These are phyloP conservation scores for Heterochromis multidens DNA, from an alignment of 2,113 vertebrate species.

Conservation along the genomic window DNA sequence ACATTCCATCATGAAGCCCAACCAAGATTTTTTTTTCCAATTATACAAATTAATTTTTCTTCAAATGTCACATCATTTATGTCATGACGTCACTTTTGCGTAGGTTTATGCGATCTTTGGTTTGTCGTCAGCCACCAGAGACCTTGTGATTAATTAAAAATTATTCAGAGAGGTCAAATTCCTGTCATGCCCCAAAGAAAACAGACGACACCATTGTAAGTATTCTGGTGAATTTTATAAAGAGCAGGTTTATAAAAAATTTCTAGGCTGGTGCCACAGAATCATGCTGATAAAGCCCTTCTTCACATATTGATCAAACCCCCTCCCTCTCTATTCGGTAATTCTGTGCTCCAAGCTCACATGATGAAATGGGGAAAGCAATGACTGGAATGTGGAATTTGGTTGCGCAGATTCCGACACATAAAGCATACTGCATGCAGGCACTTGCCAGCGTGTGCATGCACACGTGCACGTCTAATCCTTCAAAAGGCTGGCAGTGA, in stretches of 20 bases:
- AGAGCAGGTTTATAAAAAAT: background rate
- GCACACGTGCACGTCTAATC: constrained; percentile 44
- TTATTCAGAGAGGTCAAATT: background rate
- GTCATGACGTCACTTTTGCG: background rate
- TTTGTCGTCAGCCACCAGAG: background rate
- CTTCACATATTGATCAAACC: background rate
- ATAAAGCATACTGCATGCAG: constrained; percentile 61
- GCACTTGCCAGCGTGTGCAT: constrained; percentile 59
- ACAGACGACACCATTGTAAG: background rate
- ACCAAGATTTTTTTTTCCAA: background rate
- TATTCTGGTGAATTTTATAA: background rate
- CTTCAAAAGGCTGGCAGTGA: constrained; percentile 49
- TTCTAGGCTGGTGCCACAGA: background rate
- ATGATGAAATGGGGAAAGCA: constrained; percentile 54
- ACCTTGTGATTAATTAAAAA: background rate
- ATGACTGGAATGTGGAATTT: constrained; percentile 68
- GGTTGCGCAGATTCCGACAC: constrained; percentile 62
- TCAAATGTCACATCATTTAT: background rate
- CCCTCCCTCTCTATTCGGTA: background rate
- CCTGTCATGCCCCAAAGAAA: background rate
- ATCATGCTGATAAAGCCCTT: background rate
- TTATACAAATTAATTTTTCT: background rate
- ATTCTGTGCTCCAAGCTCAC: constrained; percentile 3
- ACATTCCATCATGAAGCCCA: background rate
- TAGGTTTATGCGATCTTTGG: background rate